A percentile compares a stretch with the other conserved stretches of the same genome.
These are phyloP conservation scores for Ameiurus melas DNA, from an alignment of 2,113 vertebrate species.

Conservation along the genomic window DNA sequence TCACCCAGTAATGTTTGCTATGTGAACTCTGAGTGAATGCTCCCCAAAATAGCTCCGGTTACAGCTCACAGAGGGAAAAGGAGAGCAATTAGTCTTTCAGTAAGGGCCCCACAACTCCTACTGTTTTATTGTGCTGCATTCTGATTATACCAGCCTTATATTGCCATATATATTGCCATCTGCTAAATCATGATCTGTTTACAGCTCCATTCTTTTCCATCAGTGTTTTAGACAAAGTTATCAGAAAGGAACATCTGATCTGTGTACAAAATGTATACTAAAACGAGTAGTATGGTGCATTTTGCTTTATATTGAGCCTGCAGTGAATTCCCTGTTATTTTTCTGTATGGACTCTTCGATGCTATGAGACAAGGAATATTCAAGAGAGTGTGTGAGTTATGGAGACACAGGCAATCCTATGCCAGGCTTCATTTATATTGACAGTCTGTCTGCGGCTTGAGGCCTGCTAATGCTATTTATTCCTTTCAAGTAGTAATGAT, in stretches of 20 bases:
- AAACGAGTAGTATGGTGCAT: background rate
- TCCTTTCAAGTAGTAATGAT: conserved; percentile 46
- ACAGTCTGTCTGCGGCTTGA: conserved; percentile 28
- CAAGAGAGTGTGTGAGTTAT: conserved; percentile 30
- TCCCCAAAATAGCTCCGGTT: conserved; percentile 55
- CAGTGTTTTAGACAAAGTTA: conserved; percentile 8
- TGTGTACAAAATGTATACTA: conserved; percentile 1
- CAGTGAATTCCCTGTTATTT: background rate
- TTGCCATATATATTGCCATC: background rate
- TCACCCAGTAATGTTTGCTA: conserved; percentile 56
- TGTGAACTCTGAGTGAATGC: conserved; percentile 49
- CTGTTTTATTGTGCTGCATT: conserved; percentile 41
- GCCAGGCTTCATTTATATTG: conserved; percentile 32
- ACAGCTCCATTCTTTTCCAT: background rate
- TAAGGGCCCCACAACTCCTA: conserved; percentile 21
- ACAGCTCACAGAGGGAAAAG: conserved; percentile 25
- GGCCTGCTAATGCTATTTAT: conserved; percentile 47
- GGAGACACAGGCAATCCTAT: conserved; percentile 7
- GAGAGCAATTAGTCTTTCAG: conserved; percentile 40
- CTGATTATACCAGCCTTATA: conserved; percentile 26
- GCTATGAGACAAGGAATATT: conserved; percentile 11
- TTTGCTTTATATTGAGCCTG: background rate
- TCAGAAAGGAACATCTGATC: background rate
- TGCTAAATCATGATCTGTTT: conserved; percentile 15
- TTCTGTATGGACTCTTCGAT: conserved; percentile 21